Evolutionary conservation across 2,888 invertebrate species (phyloP), one percentile per base, ranked within the genome.

Genomic region (Dicranocentrus wangi): DNA sequence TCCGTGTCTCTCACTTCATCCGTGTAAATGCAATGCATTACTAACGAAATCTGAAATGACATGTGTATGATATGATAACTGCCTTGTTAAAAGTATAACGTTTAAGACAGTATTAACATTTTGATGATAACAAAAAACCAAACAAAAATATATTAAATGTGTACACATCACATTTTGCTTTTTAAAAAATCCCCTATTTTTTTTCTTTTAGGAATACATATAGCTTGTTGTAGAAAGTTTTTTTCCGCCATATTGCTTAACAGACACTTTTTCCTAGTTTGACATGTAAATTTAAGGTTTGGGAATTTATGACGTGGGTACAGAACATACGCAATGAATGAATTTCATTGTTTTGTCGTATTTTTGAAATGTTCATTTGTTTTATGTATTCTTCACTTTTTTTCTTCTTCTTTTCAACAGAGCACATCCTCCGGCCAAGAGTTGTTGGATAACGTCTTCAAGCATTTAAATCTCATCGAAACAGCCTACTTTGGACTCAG

Each of bases 401-500:
- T 43, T 58, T 81, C 58, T 87, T 86, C 87, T 88, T 87, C 87
- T 87, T 79, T 75, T 87, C 92, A 93, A 77, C 93, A 98, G 96
- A 95, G 95, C 89, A 94, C 94, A 88, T 94, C 93, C 88, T 92
- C 93, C 43, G 98, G 98, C 19, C 97, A 98, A 89, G 94, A 94
- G 86, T 90, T 98, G 86, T 90, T 98, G 88, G 97, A 98, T 89
- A 94, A 95, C 86, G 96, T 97, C 68, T 97, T 95, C 90, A 92
- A 94, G 87, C 95, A 97, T 89, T 91, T 98, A 87, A 97, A 98
- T 90, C 92, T 98, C 79, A 91, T 97, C 88, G 98, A 98, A 90
- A 97, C 97, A 69, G 95, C 97, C 84, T 98, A 98, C 90, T 98
- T 98, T 89, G 98, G 98, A 69, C 92, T 98, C 65, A 93, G 98